phyloP scores from a whole-genome alignment of 2,888 invertebrate genomes.

The Dugesia japonica region DNA sequence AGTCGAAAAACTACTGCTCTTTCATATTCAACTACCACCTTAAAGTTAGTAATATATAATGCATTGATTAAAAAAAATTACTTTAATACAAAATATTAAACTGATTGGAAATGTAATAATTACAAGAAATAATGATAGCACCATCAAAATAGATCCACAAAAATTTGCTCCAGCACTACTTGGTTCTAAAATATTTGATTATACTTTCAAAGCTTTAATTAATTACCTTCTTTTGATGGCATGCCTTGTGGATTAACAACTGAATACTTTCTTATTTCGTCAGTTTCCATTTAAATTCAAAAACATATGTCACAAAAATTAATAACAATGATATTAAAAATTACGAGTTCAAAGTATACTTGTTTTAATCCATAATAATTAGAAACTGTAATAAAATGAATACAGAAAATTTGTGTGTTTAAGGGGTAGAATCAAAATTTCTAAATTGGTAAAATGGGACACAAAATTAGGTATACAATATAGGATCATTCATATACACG shows the following conservation, averaged over 20 bases:
- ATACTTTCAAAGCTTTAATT: no score
- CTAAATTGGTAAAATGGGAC: neutral
- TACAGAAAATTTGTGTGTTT: neutral
- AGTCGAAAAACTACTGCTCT: neutral
- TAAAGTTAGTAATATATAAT: neutral
- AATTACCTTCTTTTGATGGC: slow-evolving; percentile 13
- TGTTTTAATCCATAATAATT: neutral
- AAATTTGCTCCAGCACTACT: slow-evolving; percentile 3
- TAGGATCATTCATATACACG: neutral
- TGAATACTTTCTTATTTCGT: slow-evolving; percentile 3
- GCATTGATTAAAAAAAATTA: neutral
- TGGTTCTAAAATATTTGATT: no score
- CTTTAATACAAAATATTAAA: slow-evolving; percentile 16
- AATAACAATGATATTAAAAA: no score
- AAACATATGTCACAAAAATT: no score
- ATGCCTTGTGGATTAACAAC: slow-evolving; percentile 8
- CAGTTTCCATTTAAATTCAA: slow-evolving; percentile 5
- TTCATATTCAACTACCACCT: slow-evolving; percentile 4
- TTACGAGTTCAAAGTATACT: no score
- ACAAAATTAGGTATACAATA: neutral
- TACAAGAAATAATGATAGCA: neutral
- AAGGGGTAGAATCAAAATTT: neutral
- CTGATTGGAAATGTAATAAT: neutral
- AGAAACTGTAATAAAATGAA: neutral
- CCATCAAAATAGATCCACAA: neutral